Percentiles rank a stretch among this genome's conserved stretches.
These are phyloP conservation scores for Salpingus planirostris DNA, from an alignment of 2,888 invertebrate genomes.

Conservation along the genomic window DNA sequence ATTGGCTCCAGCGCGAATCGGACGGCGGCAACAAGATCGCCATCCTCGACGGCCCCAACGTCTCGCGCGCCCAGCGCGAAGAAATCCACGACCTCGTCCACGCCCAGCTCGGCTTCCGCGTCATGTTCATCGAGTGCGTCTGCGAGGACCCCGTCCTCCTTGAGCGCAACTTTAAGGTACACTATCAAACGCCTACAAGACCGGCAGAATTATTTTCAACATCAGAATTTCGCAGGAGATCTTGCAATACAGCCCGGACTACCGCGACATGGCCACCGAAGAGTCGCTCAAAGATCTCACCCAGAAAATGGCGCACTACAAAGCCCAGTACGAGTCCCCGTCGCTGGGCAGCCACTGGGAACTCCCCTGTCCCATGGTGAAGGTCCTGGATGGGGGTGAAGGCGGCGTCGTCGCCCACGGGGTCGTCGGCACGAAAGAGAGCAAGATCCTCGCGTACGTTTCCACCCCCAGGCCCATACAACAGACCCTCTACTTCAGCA, in stretches of 20 bases:
- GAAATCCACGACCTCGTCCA: constrained; percentile 66
- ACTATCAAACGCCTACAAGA: too few species aligned
- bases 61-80: constrained; percentile 70
- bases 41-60: constrained; percentile 89
- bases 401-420: constrained; percentile 63
- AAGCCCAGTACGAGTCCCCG: constrained; percentile 71
- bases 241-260: constrained; percentile 79
- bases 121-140: constrained; percentile 87
- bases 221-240: constrained; percentile 48
- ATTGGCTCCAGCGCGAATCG: constrained; percentile 73
- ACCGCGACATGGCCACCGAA: constrained; percentile 67
- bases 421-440: constrained; percentile 71
- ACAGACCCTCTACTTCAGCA: constrained; percentile 81
- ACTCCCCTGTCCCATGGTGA: constrained; percentile 44
- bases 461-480: constrained; percentile 78
- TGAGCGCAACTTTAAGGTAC: constrained; percentile 61
- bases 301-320: constrained; percentile 76
- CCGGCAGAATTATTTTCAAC: not conserved
- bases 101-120: constrained; percentile 66
- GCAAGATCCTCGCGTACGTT: constrained; percentile 77
- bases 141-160: constrained; percentile 71
- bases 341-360: constrained; percentile 45
- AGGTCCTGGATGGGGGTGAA: constrained; percentile 50
- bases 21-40: constrained; percentile 50
- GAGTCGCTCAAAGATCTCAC: constrained; percentile 73